Evolutionary conservation across 2,888 invertebrate genomes (phyloP), one percentile per base, ranked within the genome.

Genomic region (Chrysolina oricalcia): DNA sequence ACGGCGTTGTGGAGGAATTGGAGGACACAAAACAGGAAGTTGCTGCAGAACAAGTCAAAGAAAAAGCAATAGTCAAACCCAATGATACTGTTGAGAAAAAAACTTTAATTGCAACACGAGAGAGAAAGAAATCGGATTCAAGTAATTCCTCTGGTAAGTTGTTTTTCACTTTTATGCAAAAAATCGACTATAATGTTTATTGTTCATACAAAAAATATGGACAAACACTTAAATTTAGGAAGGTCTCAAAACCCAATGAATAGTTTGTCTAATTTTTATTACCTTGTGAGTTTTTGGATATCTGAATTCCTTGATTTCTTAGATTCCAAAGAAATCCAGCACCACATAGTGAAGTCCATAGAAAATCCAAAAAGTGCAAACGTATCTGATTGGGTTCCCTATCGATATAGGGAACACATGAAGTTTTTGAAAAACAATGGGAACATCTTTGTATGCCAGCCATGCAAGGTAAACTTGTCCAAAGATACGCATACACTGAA

Each of bases 291-390:
- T n/a, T n/a, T n/a, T n/a, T n/a, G n/a, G n/a, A 15, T 2, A 50
- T 8, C 6, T 3, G n/a, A 48, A 48, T 68, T 62, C 35, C 15
- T 69, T 46, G 21, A 41, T 40, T 77, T 74, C 41, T 11, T 41
- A 78, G 78, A 77, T 48, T 17, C 67, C 1, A 72, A 74, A 50
- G 73, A 73, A 19, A 23, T 73, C 11, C 56, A 69, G 13, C 83
- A 84, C 64, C 77, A 77, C 21, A 81, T 84, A 23, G 78, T 81
- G 11, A 79, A 78, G 70, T 80, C 83, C n/a, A 75, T 84, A 8
- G 76, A 79, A 40, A 59, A 78, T 17, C 21, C 70, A 13, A 70
- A 73, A 15, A 79, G 79, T 56, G 19, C 48, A 8, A 64, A 78
- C 70, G 9, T 78, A 10, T 17, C 80, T 15, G 78, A 81, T 59